Evolutionary conservation across 2,888 invertebrate species (phyloP).

Genomic region (Opisthograptis luteolata): DNA sequence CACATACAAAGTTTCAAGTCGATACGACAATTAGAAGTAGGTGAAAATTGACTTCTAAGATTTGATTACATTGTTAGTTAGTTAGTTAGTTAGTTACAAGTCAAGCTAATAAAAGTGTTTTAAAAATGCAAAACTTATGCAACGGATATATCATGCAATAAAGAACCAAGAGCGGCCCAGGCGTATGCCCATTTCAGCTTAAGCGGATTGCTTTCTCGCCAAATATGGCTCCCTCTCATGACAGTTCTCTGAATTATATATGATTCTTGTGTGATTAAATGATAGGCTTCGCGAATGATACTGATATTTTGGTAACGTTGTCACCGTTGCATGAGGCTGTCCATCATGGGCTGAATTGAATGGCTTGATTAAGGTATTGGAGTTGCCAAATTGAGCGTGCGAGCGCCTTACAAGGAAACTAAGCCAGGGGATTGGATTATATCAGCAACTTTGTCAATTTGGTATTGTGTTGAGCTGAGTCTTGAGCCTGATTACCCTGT

Average conservation of each 20-base stretch:
- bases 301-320: conserved; percentile 58
- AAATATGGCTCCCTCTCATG: conserved; percentile 76
- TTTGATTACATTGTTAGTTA: too few relatives aligned
- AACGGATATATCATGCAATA: conserved; percentile 61
- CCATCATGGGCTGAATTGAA: conserved; percentile 54
- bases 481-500: too few relatives aligned
- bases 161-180: conserved; percentile 71
- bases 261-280: conserved; percentile 68
- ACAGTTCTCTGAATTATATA: conserved; percentile 76
- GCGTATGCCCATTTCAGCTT: conserved; percentile 69
- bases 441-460: conserved; percentile 32
- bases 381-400: conserved; percentile 62
- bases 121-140: conserved; percentile 64
- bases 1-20: too few relatives aligned
- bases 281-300: conserved; percentile 69
- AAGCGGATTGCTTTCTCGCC: conserved; percentile 83
- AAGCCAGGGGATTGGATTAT: conserved; percentile 33
- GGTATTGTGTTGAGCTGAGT: conserved; percentile 12
- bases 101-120: too few relatives aligned
- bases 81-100: too few relatives aligned
- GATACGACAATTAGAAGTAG: too few relatives aligned
- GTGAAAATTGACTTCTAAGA: too few relatives aligned
- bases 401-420: conserved; percentile 45
- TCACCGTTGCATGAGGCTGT: conserved; percentile 62
- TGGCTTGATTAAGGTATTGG: conserved; percentile 68